Evolutionary conservation across 2,888 invertebrate species (phyloP).

Genomic region (Nesidiocoris tenuis): DNA sequence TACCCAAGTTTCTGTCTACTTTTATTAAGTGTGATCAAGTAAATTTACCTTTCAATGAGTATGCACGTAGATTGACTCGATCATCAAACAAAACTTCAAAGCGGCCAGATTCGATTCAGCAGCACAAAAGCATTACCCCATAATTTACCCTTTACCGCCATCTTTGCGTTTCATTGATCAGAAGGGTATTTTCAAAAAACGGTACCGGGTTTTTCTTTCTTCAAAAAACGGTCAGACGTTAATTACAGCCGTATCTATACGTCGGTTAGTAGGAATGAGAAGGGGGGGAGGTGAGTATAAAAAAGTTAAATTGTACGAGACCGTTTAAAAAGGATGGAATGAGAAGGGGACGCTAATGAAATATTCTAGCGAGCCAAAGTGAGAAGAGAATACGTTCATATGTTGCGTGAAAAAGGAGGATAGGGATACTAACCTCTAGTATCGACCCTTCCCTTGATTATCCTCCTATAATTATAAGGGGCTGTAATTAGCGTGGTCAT

Average conservation of each 20-base stretch:
- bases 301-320: conserved; percentile 34
- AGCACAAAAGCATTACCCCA: too few species aligned
- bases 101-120: too few species aligned
- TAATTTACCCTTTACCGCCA: background rate
- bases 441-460: conserved; percentile 38
- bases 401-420: conserved; percentile 11
- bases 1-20: too few species aligned
- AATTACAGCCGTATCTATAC: conserved; percentile 26
- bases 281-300: background rate
- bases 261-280: conserved; percentile 16
- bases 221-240: background rate
- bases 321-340: conserved; percentile 22
- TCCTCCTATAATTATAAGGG: conserved; percentile 41
- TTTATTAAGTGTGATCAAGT: too few species aligned
- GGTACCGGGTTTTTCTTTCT: background rate
- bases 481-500: conserved; percentile 41
- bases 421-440: conserved; percentile 5
- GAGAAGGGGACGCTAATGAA: conserved; percentile 26
- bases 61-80: too few species aligned
- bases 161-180: background rate
- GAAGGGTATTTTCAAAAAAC: background rate
- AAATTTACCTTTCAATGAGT: too few species aligned
- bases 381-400: background rate
- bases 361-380: conserved; percentile 25
- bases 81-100: too few species aligned